Base-by-base conservation (phyloP, 2,113 vertebrate genomes). In the Pterocles orientalis region DNA sequence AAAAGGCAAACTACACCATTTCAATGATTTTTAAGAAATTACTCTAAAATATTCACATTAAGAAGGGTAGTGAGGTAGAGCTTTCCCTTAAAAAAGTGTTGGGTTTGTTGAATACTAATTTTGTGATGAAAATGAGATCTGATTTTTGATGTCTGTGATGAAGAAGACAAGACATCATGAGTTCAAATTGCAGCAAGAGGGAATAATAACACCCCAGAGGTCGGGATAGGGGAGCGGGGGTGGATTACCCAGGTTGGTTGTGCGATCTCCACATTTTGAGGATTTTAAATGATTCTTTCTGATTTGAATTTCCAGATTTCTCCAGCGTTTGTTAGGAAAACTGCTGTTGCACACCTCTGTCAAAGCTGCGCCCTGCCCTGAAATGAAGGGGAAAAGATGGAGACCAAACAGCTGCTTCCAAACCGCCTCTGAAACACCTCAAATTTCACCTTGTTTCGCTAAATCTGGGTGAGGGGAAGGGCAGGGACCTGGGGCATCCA, bases 231-330 rank as follows among this genome's bases (percentile, higher is more conserved):
- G 1, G 28, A 57, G 48, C 19, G 69, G 68, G 20, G 34, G 14
- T 26, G 50, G 24, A 6, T 51, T 54, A 39, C 17, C 7, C 5
- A 3, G 25, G 26, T 4, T 0, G 1, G 29, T 15, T 18, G 34
- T 17, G 82, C 12, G 47, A 48, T 43, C 58, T 24, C 23, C 39
- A 33, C 12, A 31, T 47, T 65, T 48, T 0, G 1, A 64, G 33
- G 43, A 23, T 45, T 71, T 64, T 28, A 12, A 28, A 18, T 20
- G 45, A 71, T 43, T 43, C 18, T 54, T 58, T 43, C 31, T 76
- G 16, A 13, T 66, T 48, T 54, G 18, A 48, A 29, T 50, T 48
- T 25, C 57, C 39, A 2, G 36, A 23, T 48, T 70, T 70, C 51
- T 43, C 7, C 21, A 65, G 21, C 12, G 13, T 36, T 58, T 58